Conservation (phyloP, 2,888 invertebrate species). For the Aphrophora alni region DNA sequence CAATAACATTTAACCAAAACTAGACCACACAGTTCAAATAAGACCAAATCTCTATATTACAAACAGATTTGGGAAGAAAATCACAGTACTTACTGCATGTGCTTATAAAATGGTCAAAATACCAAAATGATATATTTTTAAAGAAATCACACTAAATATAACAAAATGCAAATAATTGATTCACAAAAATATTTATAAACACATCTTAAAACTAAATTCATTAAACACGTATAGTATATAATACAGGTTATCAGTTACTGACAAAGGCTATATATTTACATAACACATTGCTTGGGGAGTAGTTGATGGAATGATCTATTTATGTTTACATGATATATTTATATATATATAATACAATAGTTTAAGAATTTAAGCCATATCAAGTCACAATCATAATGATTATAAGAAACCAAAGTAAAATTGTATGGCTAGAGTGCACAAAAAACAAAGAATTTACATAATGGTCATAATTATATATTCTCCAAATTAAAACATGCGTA, state of each 20-base stretch:
- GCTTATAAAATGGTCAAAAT: too few relatives aligned
- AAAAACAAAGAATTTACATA: too few relatives aligned
- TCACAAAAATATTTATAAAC: not conserved
- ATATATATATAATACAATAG: not conserved
- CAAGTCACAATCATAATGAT: not conserved
- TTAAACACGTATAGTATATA: not conserved
- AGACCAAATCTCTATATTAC: too few relatives aligned
- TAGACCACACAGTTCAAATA: too few relatives aligned
- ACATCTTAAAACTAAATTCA: not conserved
- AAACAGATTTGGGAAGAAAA: not conserved
- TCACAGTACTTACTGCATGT: too few relatives aligned
- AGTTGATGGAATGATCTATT: not conserved
- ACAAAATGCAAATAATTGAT: not conserved
- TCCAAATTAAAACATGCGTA: too few relatives aligned
- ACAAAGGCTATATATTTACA: not conserved
- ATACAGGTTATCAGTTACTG: not conserved
- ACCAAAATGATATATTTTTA: not conserved
- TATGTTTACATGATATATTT: not conserved
- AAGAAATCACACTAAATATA: not conserved
- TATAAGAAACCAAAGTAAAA: too few relatives aligned
- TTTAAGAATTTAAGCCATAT: not conserved
- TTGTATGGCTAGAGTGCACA: too few relatives aligned
- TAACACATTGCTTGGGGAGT: not conserved
- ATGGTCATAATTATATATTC: too few relatives aligned
- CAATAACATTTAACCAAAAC: too few relatives aligned